Evolutionary conservation across 1,140 invertebrate genomes (phyloP).

Genomic region (Heliothis subflexa): DNA sequence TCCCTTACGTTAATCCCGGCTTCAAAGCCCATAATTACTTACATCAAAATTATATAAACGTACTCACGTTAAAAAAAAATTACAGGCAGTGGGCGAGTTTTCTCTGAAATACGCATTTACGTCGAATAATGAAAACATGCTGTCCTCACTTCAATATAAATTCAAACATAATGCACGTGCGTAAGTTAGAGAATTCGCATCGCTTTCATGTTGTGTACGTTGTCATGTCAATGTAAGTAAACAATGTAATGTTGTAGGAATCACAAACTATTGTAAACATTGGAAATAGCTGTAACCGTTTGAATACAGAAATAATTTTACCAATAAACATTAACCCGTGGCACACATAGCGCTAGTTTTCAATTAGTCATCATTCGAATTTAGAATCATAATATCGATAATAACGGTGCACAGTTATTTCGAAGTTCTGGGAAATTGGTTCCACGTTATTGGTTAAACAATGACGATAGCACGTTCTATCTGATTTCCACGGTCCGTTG

Average conservation of each 20-base stretch:
- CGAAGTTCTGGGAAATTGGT: slow-evolving; percentile 54
- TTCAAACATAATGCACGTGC: slow-evolving; percentile 8
- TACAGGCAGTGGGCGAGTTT: slow-evolving; percentile 4
- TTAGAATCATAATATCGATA: slow-evolving; percentile 30
- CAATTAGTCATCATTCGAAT: slow-evolving; percentile 41
- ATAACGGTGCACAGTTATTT: slow-evolving; percentile 18
- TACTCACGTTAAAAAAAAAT: not conserved
- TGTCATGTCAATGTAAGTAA: slow-evolving; percentile 39
- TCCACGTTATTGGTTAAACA: slow-evolving; percentile 62
- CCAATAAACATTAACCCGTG: slow-evolving; percentile 35
- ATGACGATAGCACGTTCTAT: slow-evolving; percentile 66
- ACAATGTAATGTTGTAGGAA: slow-evolving; percentile 38
- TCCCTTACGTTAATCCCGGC: slow-evolving; percentile 1
- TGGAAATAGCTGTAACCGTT: slow-evolving; percentile 42
- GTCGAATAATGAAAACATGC: slow-evolving; percentile 20
- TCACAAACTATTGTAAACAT: slow-evolving; percentile 40
- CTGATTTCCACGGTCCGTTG: slow-evolving; percentile 71
- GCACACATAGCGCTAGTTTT: slow-evolving; percentile 16
- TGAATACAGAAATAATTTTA: slow-evolving; percentile 44
- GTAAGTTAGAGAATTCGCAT: slow-evolving; percentile 11
- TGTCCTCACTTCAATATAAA: slow-evolving; percentile 10
- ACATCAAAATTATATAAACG: slow-evolving; percentile 11
- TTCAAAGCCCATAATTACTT: slow-evolving; percentile 15
- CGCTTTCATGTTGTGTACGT: slow-evolving; percentile 35
- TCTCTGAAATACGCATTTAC: slow-evolving; percentile 11